These are phyloP conservation scores for Contarinia nasturtii DNA, from an alignment of 1,140 invertebrate genomes.

Conservation along the genomic window DNA sequence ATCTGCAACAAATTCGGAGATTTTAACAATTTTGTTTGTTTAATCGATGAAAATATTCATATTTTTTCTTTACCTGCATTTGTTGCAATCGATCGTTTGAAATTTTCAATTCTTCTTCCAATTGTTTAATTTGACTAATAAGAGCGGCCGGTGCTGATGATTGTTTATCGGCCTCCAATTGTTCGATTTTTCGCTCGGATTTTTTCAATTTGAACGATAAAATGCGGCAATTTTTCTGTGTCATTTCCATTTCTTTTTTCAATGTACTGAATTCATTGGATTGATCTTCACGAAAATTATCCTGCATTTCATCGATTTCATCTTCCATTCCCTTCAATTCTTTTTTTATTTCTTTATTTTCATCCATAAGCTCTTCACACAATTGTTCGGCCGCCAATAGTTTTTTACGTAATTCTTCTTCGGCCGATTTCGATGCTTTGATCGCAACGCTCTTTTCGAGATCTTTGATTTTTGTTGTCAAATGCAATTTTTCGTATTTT, in stretches of 20 bases:
- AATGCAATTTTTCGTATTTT: slow-evolving; percentile 60
- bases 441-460: slow-evolving; percentile 38
- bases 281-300: slow-evolving; percentile 93
- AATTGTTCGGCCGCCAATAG: slow-evolving; percentile 67
- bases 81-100: slow-evolving; percentile 50
- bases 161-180: slow-evolving; percentile 70
- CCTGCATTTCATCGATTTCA: slow-evolving; percentile 96
- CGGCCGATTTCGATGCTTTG: slow-evolving; percentile 12
- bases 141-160: slow-evolving; percentile 33
- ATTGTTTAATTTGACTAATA: slow-evolving; percentile 42
- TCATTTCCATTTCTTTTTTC: slow-evolving; percentile 81
- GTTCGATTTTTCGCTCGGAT: slow-evolving; percentile 76
- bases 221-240: slow-evolving; percentile 96
- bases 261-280: slow-evolving; percentile 91
- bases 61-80: slow-evolving; percentile 24
- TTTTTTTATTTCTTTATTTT: slow-evolving; percentile 89
- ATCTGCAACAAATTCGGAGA: slow-evolving; percentile 11
- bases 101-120: slow-evolving; percentile 70
- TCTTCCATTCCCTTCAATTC: slow-evolving; percentile 84
- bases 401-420: slow-evolving; percentile 58
- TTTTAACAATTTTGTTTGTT: background rate
- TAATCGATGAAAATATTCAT: background rate
- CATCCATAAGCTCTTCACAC: slow-evolving; percentile 84
- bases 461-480: slow-evolving; percentile 46
- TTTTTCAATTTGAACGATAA: slow-evolving; percentile 96